Conservation (phyloP, 2,797 vertebrate species). For the Enoplosus armatus region DNA sequence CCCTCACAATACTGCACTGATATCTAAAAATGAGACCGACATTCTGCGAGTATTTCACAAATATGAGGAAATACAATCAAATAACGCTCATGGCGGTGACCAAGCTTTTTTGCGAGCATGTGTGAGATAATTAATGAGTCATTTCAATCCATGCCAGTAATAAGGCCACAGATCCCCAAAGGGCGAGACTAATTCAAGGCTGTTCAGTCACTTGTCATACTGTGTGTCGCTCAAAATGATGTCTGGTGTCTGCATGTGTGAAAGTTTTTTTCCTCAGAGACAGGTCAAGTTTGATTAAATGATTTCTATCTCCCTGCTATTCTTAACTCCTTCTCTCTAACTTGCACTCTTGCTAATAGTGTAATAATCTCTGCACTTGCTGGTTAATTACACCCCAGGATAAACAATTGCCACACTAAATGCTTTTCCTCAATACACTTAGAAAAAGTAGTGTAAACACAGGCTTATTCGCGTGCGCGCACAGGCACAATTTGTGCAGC, state of each 20-base stretch:
- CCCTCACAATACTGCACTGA: slow-evolving; percentile 2
- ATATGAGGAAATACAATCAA: slow-evolving; percentile 15
- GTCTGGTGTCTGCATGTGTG: slow-evolving; percentile 44
- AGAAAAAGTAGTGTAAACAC: slow-evolving; percentile 55
- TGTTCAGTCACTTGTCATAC: slow-evolving; percentile 69
- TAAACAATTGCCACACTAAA: slow-evolving; percentile 65
- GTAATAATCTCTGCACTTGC: slow-evolving; percentile 59
- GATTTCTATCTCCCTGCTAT: slow-evolving; percentile 40
- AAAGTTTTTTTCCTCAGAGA: slow-evolving; percentile 27
- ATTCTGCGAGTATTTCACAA: slow-evolving; percentile 2
- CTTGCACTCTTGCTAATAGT: slow-evolving; percentile 47
- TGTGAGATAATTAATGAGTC: slow-evolving; percentile 73
- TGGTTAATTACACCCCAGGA: slow-evolving; percentile 72
- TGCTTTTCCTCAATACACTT: slow-evolving; percentile 49
- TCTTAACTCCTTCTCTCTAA: slow-evolving; percentile 42
- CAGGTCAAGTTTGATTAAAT: slow-evolving; percentile 69
- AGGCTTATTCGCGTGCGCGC: slow-evolving; percentile 37
- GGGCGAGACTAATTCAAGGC: slow-evolving; percentile 70
- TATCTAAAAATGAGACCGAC: not conserved
- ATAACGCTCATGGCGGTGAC: slow-evolving; percentile 32
- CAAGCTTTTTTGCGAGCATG: slow-evolving; percentile 50
- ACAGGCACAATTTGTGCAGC: slow-evolving; percentile 46
- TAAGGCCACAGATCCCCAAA: slow-evolving; percentile 73
- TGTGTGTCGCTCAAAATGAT: slow-evolving; percentile 75
- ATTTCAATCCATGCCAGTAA: slow-evolving; percentile 68